phyloP scores from a whole-genome alignment of 2,888 invertebrate species.

The Ectemnius lituratus region DNA sequence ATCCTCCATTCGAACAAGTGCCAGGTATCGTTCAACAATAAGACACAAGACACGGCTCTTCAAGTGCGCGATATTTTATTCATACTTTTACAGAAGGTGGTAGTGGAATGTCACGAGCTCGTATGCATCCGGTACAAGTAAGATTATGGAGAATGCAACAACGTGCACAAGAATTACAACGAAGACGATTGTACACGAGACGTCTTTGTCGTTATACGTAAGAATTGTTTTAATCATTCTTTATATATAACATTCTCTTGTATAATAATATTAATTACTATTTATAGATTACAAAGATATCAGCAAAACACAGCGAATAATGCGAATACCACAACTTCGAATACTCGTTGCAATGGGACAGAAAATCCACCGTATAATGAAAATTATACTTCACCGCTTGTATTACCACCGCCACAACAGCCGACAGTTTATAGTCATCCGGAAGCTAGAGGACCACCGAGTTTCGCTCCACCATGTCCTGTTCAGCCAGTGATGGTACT shows the following conservation, averaged over 20 bases:
- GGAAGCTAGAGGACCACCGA: constrained; percentile 72
- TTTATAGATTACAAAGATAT: background rate
- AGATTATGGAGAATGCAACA: constrained; percentile 88
- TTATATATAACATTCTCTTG: background rate
- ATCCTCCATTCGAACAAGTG: constrained; percentile 50
- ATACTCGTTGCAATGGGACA: constrained; percentile 61
- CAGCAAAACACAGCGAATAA: constrained; percentile 57
- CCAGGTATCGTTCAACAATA: constrained; percentile 48
- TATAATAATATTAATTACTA: background rate
- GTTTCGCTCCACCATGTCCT: constrained; percentile 66
- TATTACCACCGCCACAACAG: constrained; percentile 74
- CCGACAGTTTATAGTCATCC: constrained; percentile 78
- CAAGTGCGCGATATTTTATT: background rate
- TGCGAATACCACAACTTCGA: constrained; percentile 60
- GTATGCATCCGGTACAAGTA: constrained; percentile 87
- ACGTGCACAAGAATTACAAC: constrained; percentile 81
- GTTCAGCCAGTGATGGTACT: constrained; percentile 64
- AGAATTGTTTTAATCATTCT: constrained; percentile 18
- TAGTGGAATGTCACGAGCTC: constrained; percentile 68
- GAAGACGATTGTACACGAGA: constrained; percentile 74
- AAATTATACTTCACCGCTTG: constrained; percentile 58
- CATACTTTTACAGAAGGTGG: constrained; percentile 46
- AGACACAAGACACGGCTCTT: too few relatives aligned
- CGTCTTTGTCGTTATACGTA: constrained; percentile 56
- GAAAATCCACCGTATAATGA: constrained; percentile 56